These are phyloP conservation scores for Hartigia nigra DNA, from an alignment of 2,888 invertebrate genomes.

Conservation along the genomic window DNA sequence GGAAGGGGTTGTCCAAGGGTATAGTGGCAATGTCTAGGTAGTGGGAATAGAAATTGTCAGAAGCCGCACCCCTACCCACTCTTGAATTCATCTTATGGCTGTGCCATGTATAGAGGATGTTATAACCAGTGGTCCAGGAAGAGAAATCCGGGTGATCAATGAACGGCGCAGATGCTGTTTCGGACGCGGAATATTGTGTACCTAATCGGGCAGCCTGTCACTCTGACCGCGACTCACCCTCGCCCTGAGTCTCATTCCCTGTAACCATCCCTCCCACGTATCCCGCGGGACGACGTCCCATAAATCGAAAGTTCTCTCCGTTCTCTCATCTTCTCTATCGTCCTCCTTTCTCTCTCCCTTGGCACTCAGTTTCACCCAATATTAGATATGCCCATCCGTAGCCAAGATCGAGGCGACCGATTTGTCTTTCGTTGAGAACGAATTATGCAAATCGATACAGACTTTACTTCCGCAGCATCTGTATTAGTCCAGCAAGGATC, in stretches of 20 bases:
- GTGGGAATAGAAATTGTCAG: not conserved
- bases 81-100: not conserved
- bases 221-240: slow-evolving; percentile 58
- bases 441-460: slow-evolving; percentile 42
- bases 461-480: not conserved
- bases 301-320: slow-evolving; percentile 62
- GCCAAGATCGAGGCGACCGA: slow-evolving; percentile 51
- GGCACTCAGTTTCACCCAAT: not conserved
- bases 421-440: slow-evolving; percentile 44
- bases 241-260: not conserved
- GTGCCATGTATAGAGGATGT: not conserved
- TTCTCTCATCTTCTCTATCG: slow-evolving; percentile 29
- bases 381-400: slow-evolving; percentile 37
- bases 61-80: not conserved
- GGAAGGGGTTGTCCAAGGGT: not conserved
- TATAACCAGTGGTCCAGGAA: not conserved
- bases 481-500: not conserved
- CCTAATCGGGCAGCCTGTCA: slow-evolving; percentile 65
- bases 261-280: slow-evolving; percentile 27
- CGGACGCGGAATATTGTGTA: slow-evolving; percentile 62
- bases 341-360: not conserved
- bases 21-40: not conserved
- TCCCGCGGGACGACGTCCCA: slow-evolving; percentile 57
- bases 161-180: slow-evolving; percentile 63
- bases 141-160: slow-evolving; percentile 53